phyloP scores from a whole-genome alignment of 2,888 invertebrate species.

The Homarus gammarus region DNA sequence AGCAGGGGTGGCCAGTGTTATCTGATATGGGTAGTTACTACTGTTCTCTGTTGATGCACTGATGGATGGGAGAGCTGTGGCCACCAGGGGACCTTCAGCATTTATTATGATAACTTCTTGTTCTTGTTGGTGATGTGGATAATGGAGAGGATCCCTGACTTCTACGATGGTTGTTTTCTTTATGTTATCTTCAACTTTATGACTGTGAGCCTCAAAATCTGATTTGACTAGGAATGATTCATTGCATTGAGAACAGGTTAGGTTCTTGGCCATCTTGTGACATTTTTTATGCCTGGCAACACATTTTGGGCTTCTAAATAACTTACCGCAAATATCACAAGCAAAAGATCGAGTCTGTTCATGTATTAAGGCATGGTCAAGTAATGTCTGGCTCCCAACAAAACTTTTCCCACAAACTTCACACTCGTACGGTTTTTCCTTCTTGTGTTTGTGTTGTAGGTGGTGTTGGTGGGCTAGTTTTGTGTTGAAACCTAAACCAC shows the following conservation, averaged over 20 bases:
- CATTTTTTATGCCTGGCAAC: not conserved
- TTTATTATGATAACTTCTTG: not conserved
- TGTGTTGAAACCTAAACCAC: not conserved
- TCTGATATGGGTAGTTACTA: not conserved
- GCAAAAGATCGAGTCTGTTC: not conserved
- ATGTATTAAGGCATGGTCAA: not conserved
- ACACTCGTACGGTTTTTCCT: conserved; percentile 6
- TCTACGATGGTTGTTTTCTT: not conserved
- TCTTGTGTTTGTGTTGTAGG: not conserved
- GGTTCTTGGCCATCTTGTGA: not conserved
- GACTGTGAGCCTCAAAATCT: not conserved
- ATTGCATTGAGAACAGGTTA: not conserved
- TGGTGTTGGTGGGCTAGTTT: not conserved
- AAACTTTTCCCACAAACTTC: conserved; percentile 15
- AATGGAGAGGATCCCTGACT: not conserved
- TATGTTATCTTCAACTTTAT: not conserved
- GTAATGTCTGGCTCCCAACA: not conserved
- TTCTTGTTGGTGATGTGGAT: not conserved
- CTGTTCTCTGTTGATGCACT: not conserved
- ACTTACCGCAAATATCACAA: not conserved
- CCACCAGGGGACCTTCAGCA: not conserved
- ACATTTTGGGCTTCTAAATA: not conserved
- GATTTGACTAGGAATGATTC: not conserved
- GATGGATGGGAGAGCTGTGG: not conserved
- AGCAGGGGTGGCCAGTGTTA: not conserved